Conservation (phyloP, 2,113 vertebrate genomes). For the Microcebus griseorufus region DNA sequence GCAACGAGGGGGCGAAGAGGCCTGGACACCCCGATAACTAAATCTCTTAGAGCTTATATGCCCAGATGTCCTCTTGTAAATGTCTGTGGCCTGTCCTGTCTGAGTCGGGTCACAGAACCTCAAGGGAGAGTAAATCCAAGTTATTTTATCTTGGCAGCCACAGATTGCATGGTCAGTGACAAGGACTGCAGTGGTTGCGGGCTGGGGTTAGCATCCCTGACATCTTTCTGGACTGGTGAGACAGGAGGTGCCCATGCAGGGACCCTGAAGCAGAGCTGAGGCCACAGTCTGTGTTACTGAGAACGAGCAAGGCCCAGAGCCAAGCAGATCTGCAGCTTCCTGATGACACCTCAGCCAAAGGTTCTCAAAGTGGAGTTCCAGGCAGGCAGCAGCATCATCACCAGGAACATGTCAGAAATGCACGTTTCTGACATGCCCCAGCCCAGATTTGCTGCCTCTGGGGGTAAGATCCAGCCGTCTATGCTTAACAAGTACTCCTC, state of each 20-base stretch:
- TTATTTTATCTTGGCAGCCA: not conserved
- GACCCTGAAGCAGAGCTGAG: not conserved
- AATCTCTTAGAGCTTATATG: not conserved
- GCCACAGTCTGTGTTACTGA: not conserved
- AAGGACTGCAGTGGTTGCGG: not conserved
- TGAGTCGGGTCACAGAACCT: not conserved
- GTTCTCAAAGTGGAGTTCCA: not conserved
- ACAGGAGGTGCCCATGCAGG: not conserved
- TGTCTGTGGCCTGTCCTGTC: not conserved
- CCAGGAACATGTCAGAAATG: not conserved
- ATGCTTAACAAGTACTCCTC: not conserved
- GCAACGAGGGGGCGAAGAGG: not conserved
- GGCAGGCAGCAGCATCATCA: not conserved
- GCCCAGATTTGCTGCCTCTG: not conserved
- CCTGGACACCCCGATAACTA: not conserved
- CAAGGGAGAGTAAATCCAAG: not conserved
- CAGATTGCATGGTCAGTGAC: not conserved
- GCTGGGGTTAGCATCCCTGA: no score
- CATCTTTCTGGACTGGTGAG: not conserved
- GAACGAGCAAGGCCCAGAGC: not conserved
- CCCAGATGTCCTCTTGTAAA: not conserved
- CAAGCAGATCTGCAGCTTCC: not conserved
- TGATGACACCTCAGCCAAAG: not conserved
- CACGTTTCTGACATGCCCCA: no score
- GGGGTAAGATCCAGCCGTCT: no score